Evolutionary conservation across 2,888 invertebrate genomes (phyloP), one percentile per base, ranked within the genome.

Genomic region (Amphimallon solstitiale): DNA sequence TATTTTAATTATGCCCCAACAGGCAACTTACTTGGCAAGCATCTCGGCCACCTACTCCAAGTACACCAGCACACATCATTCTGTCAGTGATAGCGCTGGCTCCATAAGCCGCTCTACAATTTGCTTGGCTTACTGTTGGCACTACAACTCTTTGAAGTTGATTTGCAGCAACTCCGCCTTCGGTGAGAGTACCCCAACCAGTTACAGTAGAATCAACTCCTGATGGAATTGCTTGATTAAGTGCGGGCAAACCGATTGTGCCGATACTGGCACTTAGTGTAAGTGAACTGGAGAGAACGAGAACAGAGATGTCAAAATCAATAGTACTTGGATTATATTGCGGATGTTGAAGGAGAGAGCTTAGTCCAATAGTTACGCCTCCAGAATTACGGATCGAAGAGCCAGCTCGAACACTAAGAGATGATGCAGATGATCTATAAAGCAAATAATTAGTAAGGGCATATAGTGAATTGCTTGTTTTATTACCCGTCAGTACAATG

Each of bases 31-130:
- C 59, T 21, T 66, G 65, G 45, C 65, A 65, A 60, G 65, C 65
- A 38, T 56, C 65, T 51, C 59, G 59, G 35, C 56, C 65, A 9
- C 65, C 65, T 34, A 29, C 29, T 29, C 17, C 12, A 7, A 43
- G 17, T 7, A 61, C 12, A 23, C 86, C 86, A 0, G 86, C 86
- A 62, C 86, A 87, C 73, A 87, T 84, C 86, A 86, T 86, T 17
- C 83, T 81, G 0, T 77, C 72, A 0, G 85, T 85, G 12, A 78
- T 71, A 4, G 63, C 48, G 14, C 59, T 63, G 10, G 21, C 10
- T 37, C 54, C 60, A 21, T 69, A 66, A 19, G 61, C 66, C 40
- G 2, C 10, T 6, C 17, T 34, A 38, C 75, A 76, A 46, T 68
- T 60, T 14, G 63, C 68, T 17, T 66, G 54, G 23, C 66, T 66